These are phyloP conservation scores for Danio jaintianensis DNA, from an alignment of 2,797 vertebrate species.

Conservation along the genomic window DNA sequence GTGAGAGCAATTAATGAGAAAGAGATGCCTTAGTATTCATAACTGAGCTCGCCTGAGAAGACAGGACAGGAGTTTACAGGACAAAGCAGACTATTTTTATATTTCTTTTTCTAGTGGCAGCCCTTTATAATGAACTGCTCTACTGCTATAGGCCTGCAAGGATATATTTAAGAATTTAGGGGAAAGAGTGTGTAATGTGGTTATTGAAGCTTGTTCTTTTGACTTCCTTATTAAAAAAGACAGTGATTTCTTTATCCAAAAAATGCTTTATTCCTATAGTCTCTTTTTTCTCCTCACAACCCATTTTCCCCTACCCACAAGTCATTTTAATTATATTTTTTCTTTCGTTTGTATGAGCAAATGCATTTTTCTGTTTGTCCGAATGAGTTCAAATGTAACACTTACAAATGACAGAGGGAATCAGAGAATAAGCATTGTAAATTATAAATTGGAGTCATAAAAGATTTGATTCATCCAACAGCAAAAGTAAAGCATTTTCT, in stretches of 20 bases:
- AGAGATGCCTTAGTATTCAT: slow-evolving; percentile 42
- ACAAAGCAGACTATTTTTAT: slow-evolving; percentile 44
- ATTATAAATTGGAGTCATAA: slow-evolving; percentile 7
- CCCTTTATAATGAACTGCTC: slow-evolving; percentile 41
- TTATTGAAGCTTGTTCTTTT: slow-evolving; percentile 28
- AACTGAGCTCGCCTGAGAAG: slow-evolving; percentile 11
- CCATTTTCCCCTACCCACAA: neutral
- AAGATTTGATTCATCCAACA: neutral
- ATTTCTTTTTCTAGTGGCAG: slow-evolving; percentile 6
- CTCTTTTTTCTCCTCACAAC: neutral
- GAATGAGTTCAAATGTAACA: slow-evolving; percentile 17
- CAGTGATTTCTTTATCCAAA: neutral
- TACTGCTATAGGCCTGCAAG: slow-evolving; percentile 29
- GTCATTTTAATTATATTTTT: neutral
- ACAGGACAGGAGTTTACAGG: slow-evolving; percentile 19
- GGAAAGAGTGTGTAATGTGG: neutral
- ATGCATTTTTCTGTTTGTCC: slow-evolving; percentile 22
- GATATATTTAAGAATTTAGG: slow-evolving; percentile 20
- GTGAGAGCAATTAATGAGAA: slow-evolving; percentile 56
- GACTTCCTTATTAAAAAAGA: slow-evolving; percentile 16
- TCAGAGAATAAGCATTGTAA: slow-evolving; percentile 12
- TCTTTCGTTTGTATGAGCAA: neutral
- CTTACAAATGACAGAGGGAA: neutral
- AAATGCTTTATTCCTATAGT: neutral
- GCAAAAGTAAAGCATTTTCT: neutral